Conservation (phyloP, 2,113 vertebrate species). For the Ciconia boyciana region DNA sequence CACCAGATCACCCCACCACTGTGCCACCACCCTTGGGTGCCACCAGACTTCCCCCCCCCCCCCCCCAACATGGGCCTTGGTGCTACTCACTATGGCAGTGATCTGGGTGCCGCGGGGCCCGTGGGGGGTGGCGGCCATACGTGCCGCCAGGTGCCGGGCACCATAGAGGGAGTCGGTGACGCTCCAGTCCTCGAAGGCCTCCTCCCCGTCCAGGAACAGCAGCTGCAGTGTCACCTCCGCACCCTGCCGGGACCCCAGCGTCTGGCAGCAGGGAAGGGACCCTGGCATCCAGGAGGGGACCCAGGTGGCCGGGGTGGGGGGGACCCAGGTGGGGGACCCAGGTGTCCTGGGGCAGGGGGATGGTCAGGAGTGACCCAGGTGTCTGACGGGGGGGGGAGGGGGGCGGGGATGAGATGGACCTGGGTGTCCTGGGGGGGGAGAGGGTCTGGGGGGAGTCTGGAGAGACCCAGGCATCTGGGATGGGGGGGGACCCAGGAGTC, state of each 20-base stretch:
- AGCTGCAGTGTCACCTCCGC: slow-evolving; percentile 80
- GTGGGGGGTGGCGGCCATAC: slow-evolving; percentile 76
- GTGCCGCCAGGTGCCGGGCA: slow-evolving; percentile 83
- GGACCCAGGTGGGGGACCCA: not conserved
- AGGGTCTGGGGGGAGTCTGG: too few species aligned
- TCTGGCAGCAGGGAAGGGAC: not conserved
- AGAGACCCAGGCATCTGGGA: not conserved
- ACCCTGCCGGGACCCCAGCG: not conserved
- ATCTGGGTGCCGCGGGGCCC: slow-evolving; percentile 69
- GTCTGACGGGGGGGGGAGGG: too few species aligned
- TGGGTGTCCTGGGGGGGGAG: not conserved
- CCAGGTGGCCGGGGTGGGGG: too few species aligned
- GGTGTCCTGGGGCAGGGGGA: too few species aligned
- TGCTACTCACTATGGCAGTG: slow-evolving; percentile 79
- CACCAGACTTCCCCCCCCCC: not conserved
- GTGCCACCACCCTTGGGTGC: not conserved
- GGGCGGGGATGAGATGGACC: not conserved
- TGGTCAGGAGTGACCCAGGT: not conserved
- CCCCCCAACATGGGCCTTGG: rapidly evolving
- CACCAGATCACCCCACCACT: rapidly evolving
- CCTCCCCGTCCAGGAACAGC: slow-evolving; percentile 89
- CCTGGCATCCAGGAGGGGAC: not conserved
- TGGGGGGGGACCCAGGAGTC: not conserved
- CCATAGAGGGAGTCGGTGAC: slow-evolving; percentile 86
- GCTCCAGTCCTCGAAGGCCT: slow-evolving; percentile 86